phyloP scores from a whole-genome alignment of 2,797 vertebrate genomes.

The Choloepus didactylus region DNA sequence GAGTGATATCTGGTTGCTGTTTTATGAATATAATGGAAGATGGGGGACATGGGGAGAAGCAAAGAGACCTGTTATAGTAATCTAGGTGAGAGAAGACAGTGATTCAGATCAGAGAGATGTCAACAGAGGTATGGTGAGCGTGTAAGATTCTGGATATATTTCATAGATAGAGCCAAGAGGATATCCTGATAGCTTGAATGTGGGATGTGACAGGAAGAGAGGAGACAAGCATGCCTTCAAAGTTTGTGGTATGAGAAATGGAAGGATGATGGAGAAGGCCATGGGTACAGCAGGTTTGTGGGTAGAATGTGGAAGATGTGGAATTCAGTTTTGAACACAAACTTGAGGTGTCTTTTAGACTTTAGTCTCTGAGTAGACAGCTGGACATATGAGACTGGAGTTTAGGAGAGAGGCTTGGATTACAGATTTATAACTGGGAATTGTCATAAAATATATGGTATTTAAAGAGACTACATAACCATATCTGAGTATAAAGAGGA shows the following conservation, averaged over 20 bases:
- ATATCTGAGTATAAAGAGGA: not conserved
- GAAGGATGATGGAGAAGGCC: not conserved
- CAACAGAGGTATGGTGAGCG: not conserved
- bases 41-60: not conserved
- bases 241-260: not conserved
- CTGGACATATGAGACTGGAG: not conserved
- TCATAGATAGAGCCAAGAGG: not conserved
- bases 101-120: not conserved
- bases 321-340: conserved; percentile 6
- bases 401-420: not conserved
- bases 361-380: not conserved
- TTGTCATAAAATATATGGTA: not conserved
- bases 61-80: not conserved
- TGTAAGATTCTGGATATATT: not conserved
- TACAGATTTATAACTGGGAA: conserved; percentile 27
- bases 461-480: not conserved
- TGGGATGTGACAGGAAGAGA: not conserved
- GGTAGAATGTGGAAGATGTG: not conserved
- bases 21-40: conserved; percentile 15
- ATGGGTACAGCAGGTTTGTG: not conserved
- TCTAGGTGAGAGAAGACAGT: not conserved
- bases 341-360: not conserved
- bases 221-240: not conserved
- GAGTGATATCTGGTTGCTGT: not conserved
- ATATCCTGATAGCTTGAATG: not conserved